Percentiles rank a stretch among this genome's conserved stretches.
Evolutionary conservation across 2,113 vertebrate species (phyloP).

Genomic region (Chaetorhynchus papuensis): DNA sequence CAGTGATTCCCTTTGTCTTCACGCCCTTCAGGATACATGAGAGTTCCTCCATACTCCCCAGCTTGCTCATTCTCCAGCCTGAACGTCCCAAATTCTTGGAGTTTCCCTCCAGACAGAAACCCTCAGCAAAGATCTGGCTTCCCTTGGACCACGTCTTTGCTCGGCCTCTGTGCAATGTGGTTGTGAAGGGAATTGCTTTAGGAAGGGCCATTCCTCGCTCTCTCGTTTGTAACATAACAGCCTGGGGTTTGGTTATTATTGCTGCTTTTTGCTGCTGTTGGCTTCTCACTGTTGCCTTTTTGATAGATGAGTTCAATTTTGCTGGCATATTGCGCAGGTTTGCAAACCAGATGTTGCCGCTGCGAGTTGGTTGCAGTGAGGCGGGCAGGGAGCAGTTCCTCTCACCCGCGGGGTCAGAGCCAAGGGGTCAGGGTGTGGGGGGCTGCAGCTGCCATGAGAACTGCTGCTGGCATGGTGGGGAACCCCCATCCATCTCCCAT

Average conservation of each 20-base stretch:
- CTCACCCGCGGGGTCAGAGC: neutral
- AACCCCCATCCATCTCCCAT: neutral
- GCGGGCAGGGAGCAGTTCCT: neutral
- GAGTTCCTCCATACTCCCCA: neutral
- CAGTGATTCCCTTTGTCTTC: neutral
- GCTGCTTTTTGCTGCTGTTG: neutral
- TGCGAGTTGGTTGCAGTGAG: neutral
- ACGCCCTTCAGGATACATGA: accelerated
- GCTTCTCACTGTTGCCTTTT: neutral
- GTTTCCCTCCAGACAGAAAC: neutral
- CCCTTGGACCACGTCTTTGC: neutral
- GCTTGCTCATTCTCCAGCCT: neutral
- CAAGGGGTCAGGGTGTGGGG: neutral
- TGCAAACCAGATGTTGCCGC: constrained; percentile 25
- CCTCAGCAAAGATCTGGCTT: neutral
- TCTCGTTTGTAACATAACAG: neutral
- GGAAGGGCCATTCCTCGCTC: neutral
- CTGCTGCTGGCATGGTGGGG: neutral
- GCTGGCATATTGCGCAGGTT: constrained; percentile 11
- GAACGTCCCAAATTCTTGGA: neutral
- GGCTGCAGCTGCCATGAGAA: neutral
- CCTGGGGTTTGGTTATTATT: constrained; percentile 47
- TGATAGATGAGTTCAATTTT: constrained; percentile 61
- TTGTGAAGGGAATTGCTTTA: neutral
- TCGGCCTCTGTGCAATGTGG: neutral